phyloP scores from a whole-genome alignment of 2,888 invertebrate species.

The Drosophila longiperda region DNA sequence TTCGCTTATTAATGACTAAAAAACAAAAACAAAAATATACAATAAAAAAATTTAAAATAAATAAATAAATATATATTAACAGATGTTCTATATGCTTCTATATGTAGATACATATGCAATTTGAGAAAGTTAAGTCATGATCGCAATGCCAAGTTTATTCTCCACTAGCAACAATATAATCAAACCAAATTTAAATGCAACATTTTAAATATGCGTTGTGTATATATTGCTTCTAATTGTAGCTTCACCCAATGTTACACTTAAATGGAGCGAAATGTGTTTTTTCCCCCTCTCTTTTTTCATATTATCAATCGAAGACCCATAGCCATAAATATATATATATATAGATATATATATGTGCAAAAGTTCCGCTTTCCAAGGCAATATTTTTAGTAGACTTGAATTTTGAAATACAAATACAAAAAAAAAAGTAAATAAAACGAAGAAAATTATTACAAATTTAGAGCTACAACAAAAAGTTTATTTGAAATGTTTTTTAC shows the following conservation, averaged over 20 bases:
- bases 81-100: conserved; percentile 11
- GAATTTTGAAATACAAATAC: not conserved
- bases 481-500: conserved; percentile 2
- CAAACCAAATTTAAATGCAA: conserved; percentile 3
- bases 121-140: conserved; percentile 20
- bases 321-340: not conserved
- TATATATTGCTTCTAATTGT: conserved; percentile 13
- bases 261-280: not conserved
- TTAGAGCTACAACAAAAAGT: conserved; percentile 2
- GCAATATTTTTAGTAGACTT: conserved; percentile 3
- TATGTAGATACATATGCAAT: conserved; percentile 8
- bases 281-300: not conserved
- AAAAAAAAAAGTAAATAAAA: not conserved
- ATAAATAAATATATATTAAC: not conserved
- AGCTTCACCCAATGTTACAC: not conserved
- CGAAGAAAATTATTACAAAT: not conserved
- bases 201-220: conserved; percentile 23
- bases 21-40: conserved; percentile 6
- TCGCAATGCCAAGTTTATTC: conserved; percentile 3
- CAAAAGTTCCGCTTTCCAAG: conserved; percentile 1
- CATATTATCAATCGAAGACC: not conserved
- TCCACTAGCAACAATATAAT: conserved; percentile 7
- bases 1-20: conserved; percentile 20
- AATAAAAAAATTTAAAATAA: not conserved
- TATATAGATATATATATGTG: not conserved